phyloP scores from a whole-genome alignment of 2,797 vertebrate species.

The Onychomys arenicola region DNA sequence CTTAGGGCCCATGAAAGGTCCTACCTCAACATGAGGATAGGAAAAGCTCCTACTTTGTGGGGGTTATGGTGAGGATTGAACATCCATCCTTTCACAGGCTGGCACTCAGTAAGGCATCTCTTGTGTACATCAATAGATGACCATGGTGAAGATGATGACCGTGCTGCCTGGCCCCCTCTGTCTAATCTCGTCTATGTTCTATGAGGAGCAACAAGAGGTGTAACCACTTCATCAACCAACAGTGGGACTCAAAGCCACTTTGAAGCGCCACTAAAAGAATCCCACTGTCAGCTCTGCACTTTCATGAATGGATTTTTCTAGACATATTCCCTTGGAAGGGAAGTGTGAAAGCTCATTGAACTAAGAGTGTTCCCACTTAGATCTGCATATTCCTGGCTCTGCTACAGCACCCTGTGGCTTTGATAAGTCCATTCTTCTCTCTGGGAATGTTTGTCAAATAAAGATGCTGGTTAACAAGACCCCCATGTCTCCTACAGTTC shows the following conservation, averaged over 20 bases:
- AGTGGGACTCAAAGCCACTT: neutral
- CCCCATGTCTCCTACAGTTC: neutral
- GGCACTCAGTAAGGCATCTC: neutral
- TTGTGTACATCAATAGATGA: rapidly evolving
- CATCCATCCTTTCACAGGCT: neutral
- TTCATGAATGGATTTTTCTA: neutral
- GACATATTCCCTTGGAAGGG: neutral
- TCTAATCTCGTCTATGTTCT: neutral
- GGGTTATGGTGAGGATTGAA: neutral
- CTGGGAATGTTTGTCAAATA: neutral
- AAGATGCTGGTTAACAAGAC: neutral
- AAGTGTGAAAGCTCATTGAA: neutral
- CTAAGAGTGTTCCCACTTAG: neutral
- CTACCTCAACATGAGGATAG: neutral
- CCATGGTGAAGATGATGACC: rapidly evolving
- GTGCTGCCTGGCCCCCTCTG: rapidly evolving
- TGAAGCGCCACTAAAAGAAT: neutral
- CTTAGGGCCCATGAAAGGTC: neutral
- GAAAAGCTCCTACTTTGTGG: neutral
- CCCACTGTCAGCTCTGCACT: neutral
- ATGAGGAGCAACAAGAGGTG: neutral
- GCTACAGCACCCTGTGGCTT: neutral
- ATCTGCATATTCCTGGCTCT: neutral
- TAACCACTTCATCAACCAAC: neutral
- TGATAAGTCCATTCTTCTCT: neutral